These are phyloP conservation scores for Pseudolaguvia tuberculata DNA, from an alignment of 2,113 vertebrate genomes.

Conservation along the genomic window DNA sequence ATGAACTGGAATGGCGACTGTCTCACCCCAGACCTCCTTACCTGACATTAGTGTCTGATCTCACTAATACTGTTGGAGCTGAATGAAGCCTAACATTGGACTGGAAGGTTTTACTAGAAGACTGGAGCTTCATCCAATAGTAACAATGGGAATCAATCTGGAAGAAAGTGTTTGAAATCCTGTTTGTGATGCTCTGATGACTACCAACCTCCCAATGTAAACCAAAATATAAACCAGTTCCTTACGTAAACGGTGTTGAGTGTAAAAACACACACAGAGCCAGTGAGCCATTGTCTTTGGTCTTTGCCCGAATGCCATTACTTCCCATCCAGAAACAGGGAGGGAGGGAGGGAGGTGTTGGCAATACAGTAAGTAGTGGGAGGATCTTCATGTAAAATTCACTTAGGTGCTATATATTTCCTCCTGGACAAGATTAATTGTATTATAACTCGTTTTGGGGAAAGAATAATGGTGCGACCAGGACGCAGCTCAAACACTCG, in stretches of 20 bases:
- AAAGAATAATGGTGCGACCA: slow-evolving; percentile 58
- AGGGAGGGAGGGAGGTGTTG: slow-evolving; percentile 37
- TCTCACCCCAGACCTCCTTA: too few species aligned
- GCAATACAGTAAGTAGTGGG: slow-evolving; percentile 62
- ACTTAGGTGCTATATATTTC: slow-evolving; percentile 75
- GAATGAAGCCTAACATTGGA: too few species aligned
- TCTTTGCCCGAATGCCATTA: slow-evolving; percentile 55
- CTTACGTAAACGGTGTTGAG: neutral
- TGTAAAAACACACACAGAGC: slow-evolving; percentile 5
- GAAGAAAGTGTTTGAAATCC: too few species aligned
- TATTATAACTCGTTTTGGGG: slow-evolving; percentile 70
- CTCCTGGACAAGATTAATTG: slow-evolving; percentile 73
- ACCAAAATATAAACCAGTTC: neutral
- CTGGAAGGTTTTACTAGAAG: too few species aligned
- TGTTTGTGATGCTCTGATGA: too few species aligned
- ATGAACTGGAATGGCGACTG: too few species aligned
- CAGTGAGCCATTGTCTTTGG: slow-evolving; percentile 47
- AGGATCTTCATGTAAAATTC: slow-evolving; percentile 76
- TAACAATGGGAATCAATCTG: too few species aligned
- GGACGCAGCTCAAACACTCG: slow-evolving; percentile 53
- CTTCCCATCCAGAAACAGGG: slow-evolving; percentile 47
- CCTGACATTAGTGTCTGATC: too few species aligned
- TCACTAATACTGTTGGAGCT: too few species aligned
- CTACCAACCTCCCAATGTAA: too few species aligned
- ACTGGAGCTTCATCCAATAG: too few species aligned